Percentiles rank a stretch among this genome's conserved stretches.
Evolutionary conservation across 1,140 invertebrate species (phyloP).

Genomic region (Pteromalus puparum): DNA sequence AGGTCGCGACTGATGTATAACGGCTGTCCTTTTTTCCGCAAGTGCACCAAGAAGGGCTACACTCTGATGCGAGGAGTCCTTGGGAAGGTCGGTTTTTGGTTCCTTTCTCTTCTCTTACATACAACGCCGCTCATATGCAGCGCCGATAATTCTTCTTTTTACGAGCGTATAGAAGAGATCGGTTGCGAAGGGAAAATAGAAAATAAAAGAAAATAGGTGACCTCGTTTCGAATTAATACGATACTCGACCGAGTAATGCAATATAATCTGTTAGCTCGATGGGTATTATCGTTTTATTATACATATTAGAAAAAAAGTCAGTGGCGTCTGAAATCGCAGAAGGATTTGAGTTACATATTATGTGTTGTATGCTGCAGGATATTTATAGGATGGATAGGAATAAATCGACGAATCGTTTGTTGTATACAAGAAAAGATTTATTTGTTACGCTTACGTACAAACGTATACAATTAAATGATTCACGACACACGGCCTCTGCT

Average conservation of each 20-base stretch:
- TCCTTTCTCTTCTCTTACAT: slow-evolving; percentile 27
- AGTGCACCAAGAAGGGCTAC: background rate
- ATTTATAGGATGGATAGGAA: too few species aligned
- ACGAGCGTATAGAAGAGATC: background rate
- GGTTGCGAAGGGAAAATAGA: background rate
- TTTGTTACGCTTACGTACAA: slow-evolving; percentile 22
- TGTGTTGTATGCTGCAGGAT: too few species aligned
- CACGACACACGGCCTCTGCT: slow-evolving; percentile 23
- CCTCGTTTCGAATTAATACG: background rate
- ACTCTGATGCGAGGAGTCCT: background rate
- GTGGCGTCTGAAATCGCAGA: background rate
- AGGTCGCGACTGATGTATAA: too few species aligned
- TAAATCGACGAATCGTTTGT: too few species aligned
- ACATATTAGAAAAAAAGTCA: background rate
- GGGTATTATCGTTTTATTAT: background rate
- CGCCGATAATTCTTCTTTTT: background rate
- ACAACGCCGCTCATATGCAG: too few species aligned
- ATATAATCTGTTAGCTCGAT: background rate
- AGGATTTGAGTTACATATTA: too few species aligned
- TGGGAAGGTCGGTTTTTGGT: slow-evolving; percentile 20
- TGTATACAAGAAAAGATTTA: slow-evolving; percentile 35
- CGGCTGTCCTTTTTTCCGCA: background rate
- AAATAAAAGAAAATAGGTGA: background rate
- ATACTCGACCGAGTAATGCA: background rate
- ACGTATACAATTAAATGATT: slow-evolving; percentile 28